Evolutionary conservation across 2,888 invertebrate genomes (phyloP).

Genomic region (Amphiduros pacificus): DNA sequence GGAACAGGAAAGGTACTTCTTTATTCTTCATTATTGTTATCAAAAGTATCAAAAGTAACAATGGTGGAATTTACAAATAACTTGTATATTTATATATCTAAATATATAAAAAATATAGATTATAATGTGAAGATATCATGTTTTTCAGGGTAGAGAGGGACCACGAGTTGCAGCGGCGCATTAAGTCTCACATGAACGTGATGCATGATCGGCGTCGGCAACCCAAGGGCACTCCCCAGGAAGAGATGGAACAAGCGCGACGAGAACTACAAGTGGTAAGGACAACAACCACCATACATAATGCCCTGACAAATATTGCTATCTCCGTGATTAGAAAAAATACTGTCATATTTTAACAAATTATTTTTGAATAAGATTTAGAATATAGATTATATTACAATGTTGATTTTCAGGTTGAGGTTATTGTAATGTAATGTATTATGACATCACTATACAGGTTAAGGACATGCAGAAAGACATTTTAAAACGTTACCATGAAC

Average conservation of each 20-base stretch:
- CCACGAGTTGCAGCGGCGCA: constrained; percentile 46
- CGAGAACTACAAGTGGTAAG: constrained; percentile 53
- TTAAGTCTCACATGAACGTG: constrained; percentile 47
- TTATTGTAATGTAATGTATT: no score
- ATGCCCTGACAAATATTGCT: no score
- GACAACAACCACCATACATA: no score
- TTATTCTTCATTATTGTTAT: no score
- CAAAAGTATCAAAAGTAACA: no score
- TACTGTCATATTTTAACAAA: no score
- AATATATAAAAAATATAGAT: not conserved
- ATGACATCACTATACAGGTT: constrained; percentile 14
- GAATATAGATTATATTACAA: no score
- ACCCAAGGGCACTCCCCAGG: constrained; percentile 51
- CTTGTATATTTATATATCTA: no score
- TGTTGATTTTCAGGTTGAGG: no score
- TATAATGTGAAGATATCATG: not conserved
- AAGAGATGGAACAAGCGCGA: constrained; percentile 53
- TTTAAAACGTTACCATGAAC: constrained; percentile 9
- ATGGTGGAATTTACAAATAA: no score
- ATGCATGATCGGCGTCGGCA: constrained; percentile 51
- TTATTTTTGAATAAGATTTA: no score
- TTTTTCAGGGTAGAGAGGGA: constrained; percentile 41
- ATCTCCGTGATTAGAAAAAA: no score
- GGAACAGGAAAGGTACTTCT: constrained; percentile 51
- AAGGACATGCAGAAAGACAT: constrained; percentile 8